These are phyloP conservation scores for Drosophila nr. perissopoda DNA, from an alignment of 2,888 invertebrate species.

Conservation along the genomic window DNA sequence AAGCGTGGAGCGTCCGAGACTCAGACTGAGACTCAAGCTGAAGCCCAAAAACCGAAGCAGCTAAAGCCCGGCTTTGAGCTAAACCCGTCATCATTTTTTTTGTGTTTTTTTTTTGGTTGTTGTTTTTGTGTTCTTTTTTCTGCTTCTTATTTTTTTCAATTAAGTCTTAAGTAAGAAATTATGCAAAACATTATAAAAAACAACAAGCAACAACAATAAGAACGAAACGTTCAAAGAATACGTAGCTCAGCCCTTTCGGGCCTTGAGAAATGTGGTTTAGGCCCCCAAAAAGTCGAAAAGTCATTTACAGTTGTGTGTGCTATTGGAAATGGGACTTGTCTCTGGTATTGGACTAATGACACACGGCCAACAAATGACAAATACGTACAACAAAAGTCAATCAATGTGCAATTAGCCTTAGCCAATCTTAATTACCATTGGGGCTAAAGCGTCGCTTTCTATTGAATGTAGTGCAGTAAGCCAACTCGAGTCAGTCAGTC, in stretches of 20 bases:
- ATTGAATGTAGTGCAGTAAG: constrained; percentile 74
- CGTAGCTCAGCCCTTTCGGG: constrained; percentile 28
- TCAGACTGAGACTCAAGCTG: constrained; percentile 19
- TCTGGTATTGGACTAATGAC: constrained; percentile 64
- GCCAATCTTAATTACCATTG: constrained; percentile 66
- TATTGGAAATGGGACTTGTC: constrained; percentile 45
- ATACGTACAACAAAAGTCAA: constrained; percentile 68
- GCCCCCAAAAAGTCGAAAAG: not conserved
- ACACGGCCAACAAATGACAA: constrained; percentile 31
- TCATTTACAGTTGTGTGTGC: constrained; percentile 35
- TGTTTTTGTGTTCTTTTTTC: constrained; percentile 11
- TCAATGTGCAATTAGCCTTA: constrained; percentile 74
- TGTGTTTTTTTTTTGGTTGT: constrained; percentile 7
- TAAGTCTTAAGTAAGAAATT: constrained; percentile 82
- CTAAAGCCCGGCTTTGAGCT: constrained; percentile 50
- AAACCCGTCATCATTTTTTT: constrained; percentile 43
- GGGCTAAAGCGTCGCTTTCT: constrained; percentile 54
- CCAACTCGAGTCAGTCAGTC: constrained; percentile 34
- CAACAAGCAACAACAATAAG: constrained; percentile 18
- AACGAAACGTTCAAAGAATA: constrained; percentile 60
- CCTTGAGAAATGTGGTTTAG: constrained; percentile 31
- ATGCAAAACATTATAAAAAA: constrained; percentile 75
- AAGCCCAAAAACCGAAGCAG: constrained; percentile 26
- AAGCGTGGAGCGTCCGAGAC: constrained; percentile 70
- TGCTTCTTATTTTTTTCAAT: constrained; percentile 67